phyloP scores from a whole-genome alignment of 1,140 invertebrate genomes.

The Solenopsis invicta region DNA sequence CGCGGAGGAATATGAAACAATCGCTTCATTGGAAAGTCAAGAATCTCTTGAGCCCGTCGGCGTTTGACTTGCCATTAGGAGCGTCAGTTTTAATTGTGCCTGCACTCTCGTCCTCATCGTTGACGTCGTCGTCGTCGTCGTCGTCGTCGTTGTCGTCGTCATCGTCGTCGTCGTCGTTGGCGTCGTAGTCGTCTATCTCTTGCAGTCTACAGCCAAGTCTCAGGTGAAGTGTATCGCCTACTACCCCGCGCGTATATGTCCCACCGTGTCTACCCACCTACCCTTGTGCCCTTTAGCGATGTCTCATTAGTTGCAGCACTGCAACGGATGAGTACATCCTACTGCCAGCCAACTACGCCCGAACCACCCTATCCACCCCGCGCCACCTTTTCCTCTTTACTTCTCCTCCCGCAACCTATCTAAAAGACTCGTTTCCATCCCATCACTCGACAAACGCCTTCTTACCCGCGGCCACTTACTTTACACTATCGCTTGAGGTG shows the following conservation, averaged over 20 bases:
- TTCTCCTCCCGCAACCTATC: constrained; percentile 51
- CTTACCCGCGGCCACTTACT: constrained; percentile 74
- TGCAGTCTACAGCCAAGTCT: constrained; percentile 83
- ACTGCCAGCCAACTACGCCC: constrained; percentile 72
- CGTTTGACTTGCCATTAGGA: constrained; percentile 88
- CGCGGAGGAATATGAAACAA: constrained; percentile 86
- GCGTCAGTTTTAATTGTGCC: constrained; percentile 88
- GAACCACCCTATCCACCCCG: constrained; percentile 62
- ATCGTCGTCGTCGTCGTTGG: constrained; percentile 58
- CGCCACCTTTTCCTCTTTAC: constrained; percentile 58
- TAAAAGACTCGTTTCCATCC: constrained; percentile 61
- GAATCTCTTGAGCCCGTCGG: constrained; percentile 86
- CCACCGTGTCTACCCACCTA: constrained; percentile 79
- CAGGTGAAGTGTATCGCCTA: constrained; percentile 86
- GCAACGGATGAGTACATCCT: constrained; percentile 85
- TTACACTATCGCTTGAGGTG: constrained; percentile 29
- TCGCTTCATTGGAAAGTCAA: constrained; percentile 88
- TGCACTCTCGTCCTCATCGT: constrained; percentile 79
- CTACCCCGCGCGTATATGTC: constrained; percentile 82
- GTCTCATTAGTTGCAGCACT: constrained; percentile 87
- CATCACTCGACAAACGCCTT: constrained; percentile 72
- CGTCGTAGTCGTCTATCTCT: constrained; percentile 81
- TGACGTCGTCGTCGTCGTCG: constrained; percentile 72
- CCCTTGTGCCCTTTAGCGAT: constrained; percentile 86
- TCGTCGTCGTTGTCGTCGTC: constrained; percentile 72